These are phyloP conservation scores for Crotophaga sulcirostris DNA, from an alignment of 2,113 vertebrate genomes.

Conservation along the genomic window DNA sequence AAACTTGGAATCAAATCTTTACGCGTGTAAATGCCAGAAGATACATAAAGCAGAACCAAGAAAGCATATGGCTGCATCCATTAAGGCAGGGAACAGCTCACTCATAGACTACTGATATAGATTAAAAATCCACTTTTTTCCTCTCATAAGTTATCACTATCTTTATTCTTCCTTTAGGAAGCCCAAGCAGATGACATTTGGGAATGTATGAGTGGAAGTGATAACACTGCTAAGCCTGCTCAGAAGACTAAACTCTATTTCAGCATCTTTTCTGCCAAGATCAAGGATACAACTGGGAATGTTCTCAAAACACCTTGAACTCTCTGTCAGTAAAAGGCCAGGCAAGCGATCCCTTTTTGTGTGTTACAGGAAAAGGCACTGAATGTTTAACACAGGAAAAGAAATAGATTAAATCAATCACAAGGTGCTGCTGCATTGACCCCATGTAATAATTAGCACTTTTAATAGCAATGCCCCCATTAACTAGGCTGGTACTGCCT, in stretches of 20 bases:
- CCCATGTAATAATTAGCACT: neutral
- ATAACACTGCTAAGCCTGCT: neutral
- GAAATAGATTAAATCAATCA: no score
- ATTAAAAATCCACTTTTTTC: neutral
- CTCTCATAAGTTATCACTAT: neutral
- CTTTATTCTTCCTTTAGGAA: neutral
- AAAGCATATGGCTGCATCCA: neutral
- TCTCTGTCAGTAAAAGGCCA: no score
- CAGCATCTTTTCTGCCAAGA: no score
- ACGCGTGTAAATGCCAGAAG: neutral
- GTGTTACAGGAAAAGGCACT: no score
- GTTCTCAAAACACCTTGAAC: no score
- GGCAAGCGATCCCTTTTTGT: no score
- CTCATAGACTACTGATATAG: neutral
- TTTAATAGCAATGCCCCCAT: neutral
- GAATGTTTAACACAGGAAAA: no score
- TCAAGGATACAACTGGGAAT: no score
- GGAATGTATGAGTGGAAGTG: rapidly evolving
- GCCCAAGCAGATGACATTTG: neutral
- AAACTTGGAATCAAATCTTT: neutral
- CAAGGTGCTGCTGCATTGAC: neutral
- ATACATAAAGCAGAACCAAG: neutral
- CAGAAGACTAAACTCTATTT: neutral
- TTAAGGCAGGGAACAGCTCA: neutral
- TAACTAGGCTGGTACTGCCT: neutral